A percentile compares a stretch with the other conserved stretches of the same genome.
These are phyloP conservation scores for Drosophila novamexicana DNA, from an alignment of 1,140 invertebrate species.

Conservation along the genomic window DNA sequence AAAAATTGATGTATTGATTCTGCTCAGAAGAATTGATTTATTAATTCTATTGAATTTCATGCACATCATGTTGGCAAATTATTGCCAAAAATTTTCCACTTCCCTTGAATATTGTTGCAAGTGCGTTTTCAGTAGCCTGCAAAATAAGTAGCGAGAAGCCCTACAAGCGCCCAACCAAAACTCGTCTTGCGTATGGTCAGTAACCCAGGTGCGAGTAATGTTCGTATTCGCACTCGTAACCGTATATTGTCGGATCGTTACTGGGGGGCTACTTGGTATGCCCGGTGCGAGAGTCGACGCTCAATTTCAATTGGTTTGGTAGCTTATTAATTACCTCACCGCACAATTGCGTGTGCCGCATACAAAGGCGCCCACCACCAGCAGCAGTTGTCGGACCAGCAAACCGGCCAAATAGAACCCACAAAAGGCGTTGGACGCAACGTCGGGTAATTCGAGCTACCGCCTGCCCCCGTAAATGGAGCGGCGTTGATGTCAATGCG, in stretches of 20 bases:
- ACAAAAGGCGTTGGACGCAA: constrained; percentile 71
- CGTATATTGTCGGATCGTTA: constrained; percentile 41
- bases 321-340: constrained; percentile 82
- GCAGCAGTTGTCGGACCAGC: not conserved
- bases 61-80: not conserved
- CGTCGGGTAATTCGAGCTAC: constrained; percentile 65
- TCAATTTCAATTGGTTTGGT: constrained; percentile 72
- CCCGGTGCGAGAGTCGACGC: constrained; percentile 59
- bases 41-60: no score
- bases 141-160: constrained; percentile 43
- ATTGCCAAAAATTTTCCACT: constrained; percentile 12
- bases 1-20: not conserved
- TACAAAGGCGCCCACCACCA: constrained; percentile 59
- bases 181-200: constrained; percentile 78
- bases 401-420: constrained; percentile 63
- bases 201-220: constrained; percentile 41
- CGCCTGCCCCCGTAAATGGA: constrained; percentile 70
- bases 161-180: constrained; percentile 57
- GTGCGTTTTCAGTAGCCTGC: not conserved
- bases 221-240: constrained; percentile 25
- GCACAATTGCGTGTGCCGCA: constrained; percentile 71
- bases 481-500: constrained; percentile 69
- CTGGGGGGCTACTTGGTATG: constrained; percentile 67
- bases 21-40: not conserved
- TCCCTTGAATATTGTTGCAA: constrained; percentile 1